These are phyloP conservation scores for Automeris io DNA, from an alignment of 2,888 invertebrate genomes.

Conservation along the genomic window DNA sequence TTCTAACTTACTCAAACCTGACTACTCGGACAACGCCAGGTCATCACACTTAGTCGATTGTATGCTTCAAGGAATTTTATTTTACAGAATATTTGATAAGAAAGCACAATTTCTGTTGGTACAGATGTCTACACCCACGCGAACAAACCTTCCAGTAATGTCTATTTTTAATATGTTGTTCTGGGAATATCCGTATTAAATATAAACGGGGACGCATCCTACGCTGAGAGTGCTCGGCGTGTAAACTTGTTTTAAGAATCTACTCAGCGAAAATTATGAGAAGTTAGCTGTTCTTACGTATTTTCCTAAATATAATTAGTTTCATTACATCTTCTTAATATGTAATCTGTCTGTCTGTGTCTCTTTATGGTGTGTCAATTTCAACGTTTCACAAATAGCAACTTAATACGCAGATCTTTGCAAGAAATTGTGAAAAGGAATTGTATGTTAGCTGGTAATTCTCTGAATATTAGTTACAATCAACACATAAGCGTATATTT, in stretches of 20 bases:
- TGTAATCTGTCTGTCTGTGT: too few relatives aligned
- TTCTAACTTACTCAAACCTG: too few relatives aligned
- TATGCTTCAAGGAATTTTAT: too few relatives aligned
- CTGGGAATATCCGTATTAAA: not conserved
- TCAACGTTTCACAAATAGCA: too few relatives aligned
- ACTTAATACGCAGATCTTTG: too few relatives aligned
- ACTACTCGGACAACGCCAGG: too few relatives aligned
- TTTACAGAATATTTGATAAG: not conserved
- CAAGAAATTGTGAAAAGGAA: too few relatives aligned
- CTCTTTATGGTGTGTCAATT: too few relatives aligned
- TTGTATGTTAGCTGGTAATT: too few relatives aligned
- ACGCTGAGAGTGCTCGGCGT: constrained; percentile 17
- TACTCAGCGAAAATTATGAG: constrained; percentile 29
- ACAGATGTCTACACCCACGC: not conserved
- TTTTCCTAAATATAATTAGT: constrained; percentile 25
- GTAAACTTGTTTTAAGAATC: constrained; percentile 29
- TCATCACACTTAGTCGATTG: too few relatives aligned
- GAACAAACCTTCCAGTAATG: not conserved
- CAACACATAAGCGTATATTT: too few relatives aligned
- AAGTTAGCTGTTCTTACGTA: constrained; percentile 21
- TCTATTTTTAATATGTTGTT: not conserved
- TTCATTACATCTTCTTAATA: not conserved
- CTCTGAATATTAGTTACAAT: too few relatives aligned
- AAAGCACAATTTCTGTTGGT: not conserved
- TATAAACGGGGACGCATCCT: constrained; percentile 9